Conservation (phyloP, 2,888 invertebrate genomes). For the Melieria crassipennis region DNA sequence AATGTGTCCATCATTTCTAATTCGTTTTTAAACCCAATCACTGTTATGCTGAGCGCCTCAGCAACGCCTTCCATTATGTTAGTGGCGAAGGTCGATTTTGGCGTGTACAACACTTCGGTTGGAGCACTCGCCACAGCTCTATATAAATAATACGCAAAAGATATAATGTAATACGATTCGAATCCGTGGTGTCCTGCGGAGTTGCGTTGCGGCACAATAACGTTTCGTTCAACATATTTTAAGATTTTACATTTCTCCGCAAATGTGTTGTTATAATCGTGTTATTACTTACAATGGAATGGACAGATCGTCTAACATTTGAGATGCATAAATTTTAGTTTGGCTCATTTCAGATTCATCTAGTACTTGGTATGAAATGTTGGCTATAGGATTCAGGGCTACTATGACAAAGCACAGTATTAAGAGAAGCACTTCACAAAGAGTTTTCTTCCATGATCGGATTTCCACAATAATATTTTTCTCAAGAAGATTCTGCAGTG, state of each 20-base stretch:
- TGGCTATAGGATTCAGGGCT: constrained; percentile 43
- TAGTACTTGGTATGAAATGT: constrained; percentile 36
- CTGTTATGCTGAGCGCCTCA: constrained; percentile 39
- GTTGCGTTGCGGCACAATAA: neutral
- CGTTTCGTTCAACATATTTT: neutral
- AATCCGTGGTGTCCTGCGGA: too few relatives aligned
- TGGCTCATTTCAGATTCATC: constrained; percentile 25
- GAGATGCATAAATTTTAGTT: constrained; percentile 7
- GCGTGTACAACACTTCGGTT: constrained; percentile 45
- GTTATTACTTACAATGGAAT: too few relatives aligned
- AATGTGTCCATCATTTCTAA: constrained; percentile 46
- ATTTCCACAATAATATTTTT: constrained; percentile 48
- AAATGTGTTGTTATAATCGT: too few relatives aligned
- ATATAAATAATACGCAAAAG: too few relatives aligned
- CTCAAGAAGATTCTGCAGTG: constrained; percentile 42
- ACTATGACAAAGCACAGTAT: constrained; percentile 44
- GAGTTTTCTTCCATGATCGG: constrained; percentile 42
- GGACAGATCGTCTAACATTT: constrained; percentile 39
- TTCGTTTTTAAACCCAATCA: constrained; percentile 31
- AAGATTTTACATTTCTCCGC: neutral
- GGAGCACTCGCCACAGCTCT: neutral
- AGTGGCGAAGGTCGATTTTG: constrained; percentile 34
- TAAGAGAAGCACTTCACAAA: constrained; percentile 48
- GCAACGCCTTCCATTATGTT: constrained; percentile 42
- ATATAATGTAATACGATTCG: too few relatives aligned